Evolutionary conservation across 2,888 invertebrate species (phyloP), one percentile per base, ranked within the genome.

Genomic region (Acronicta psi): DNA sequence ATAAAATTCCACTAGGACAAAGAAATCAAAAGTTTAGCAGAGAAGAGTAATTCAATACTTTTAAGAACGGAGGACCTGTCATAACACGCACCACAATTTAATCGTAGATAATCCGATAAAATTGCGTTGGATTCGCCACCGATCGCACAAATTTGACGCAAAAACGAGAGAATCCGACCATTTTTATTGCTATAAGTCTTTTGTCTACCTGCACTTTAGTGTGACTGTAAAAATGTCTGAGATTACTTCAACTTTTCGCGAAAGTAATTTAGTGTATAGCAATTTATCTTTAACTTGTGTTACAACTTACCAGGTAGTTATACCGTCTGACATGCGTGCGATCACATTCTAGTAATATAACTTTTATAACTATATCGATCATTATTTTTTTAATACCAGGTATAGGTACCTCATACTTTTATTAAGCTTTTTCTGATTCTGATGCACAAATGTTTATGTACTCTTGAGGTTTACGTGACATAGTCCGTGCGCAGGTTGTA

Each of bases 121-220:
- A 80, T 77, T 74, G 76, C 76, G 73, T 81, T 82, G 77, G 77
- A 66, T 74, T 74, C 79, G 77, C 79, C 70, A 75, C 69, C 66
- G 74, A 66, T 67, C 74, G 60, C 55, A 58, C 66, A 58, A 70
- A 72, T 73, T 75, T 79, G 66, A 75, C 70, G 76, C 75, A 72
- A 78, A 80, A 67, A 66, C 72, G 77, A 81, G 76, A 76, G 65
- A 68, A 69, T 57, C 58, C 52, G 55, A 44, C 59, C 70, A 77
- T 73, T 75, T 83, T 83, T 82, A 83, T 82, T 69, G 73, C 77
- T 59, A 50, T 49, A 54, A 66, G 69, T 63, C 69, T 69, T 75
- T 80, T 79, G 76, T 78, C 69, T 59, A 43, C 1, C 23, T 60
- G 47, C 58, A 57, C 59, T 61, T 62, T 38, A 73, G 50, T 64